Conservation (phyloP, 1,140 invertebrate genomes). For the Gerris buenoi region DNA sequence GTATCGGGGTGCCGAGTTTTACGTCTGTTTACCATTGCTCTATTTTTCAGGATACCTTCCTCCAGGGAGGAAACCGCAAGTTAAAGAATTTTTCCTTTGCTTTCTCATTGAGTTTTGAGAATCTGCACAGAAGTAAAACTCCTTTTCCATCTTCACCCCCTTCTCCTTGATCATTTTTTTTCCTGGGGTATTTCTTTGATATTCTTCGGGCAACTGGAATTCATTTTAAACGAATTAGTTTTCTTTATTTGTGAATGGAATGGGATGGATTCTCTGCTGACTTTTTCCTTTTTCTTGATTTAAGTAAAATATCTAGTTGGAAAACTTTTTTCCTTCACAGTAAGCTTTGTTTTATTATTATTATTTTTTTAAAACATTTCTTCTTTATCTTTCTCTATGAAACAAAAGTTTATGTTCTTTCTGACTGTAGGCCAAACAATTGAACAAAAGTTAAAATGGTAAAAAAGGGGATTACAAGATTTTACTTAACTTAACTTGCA, state of each 20-base stretch:
- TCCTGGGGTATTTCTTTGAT: background rate
- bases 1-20: background rate
- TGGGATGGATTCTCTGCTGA: no score
- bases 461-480: background rate
- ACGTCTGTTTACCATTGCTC: background rate
- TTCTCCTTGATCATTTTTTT: no score
- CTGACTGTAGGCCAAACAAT: background rate
- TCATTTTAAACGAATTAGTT: background rate
- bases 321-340: background rate
- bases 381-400: background rate
- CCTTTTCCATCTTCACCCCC: background rate
- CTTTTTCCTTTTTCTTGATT: background rate
- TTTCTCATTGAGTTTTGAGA: background rate
- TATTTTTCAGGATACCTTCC: background rate
- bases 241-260: no score
- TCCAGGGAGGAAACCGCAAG: no score
- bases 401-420: background rate
- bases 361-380: background rate
- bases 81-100: background rate
- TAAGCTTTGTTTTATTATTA: background rate
- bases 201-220: background rate
- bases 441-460: background rate
- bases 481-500: background rate
- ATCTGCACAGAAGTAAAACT: background rate
- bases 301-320: background rate